Percentiles rank a stretch among this genome's conserved stretches.
phyloP scores from a whole-genome alignment of 2,113 vertebrate species.

The Eulacestoma nigropectus region DNA sequence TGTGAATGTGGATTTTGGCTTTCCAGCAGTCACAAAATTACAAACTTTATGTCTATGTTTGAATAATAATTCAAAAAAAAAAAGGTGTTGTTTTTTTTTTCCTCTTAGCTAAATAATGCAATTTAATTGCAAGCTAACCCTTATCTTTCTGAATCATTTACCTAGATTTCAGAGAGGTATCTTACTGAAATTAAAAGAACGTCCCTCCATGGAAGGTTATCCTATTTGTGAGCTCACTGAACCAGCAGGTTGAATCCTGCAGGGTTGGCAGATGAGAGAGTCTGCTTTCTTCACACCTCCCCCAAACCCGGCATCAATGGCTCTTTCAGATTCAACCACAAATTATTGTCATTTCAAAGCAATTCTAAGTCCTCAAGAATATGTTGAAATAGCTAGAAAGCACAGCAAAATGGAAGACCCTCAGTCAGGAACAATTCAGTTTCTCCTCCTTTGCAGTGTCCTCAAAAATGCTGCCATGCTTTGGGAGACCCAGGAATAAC shows the following conservation, averaged over 20 bases:
- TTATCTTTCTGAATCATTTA: not conserved
- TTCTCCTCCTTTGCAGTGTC: not conserved
- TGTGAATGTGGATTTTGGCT: not conserved
- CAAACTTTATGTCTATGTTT: not conserved
- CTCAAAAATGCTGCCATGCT: not conserved
- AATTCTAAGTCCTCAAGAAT: not conserved
- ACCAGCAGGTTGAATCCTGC: not conserved
- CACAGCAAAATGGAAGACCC: not conserved
- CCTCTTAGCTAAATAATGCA: not conserved
- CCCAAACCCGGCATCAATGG: not conserved
- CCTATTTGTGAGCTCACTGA: not conserved
- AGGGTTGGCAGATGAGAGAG: not conserved
- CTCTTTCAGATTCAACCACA: not conserved
- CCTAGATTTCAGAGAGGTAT: not conserved
- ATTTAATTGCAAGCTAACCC: not conserved
- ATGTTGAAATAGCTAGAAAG: not conserved
- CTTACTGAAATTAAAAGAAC: not conserved
- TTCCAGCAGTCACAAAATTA: not conserved
- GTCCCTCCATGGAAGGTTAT: not conserved
- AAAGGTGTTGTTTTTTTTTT: accelerated
- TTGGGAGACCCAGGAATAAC: not conserved
- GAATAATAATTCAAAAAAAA: not conserved
- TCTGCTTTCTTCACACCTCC: not conserved
- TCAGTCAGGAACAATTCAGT: not conserved
- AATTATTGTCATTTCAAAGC: not conserved